Evolutionary conservation across 1,140 invertebrate species (phyloP).

Genomic region (Aphaenogaster floridana): DNA sequence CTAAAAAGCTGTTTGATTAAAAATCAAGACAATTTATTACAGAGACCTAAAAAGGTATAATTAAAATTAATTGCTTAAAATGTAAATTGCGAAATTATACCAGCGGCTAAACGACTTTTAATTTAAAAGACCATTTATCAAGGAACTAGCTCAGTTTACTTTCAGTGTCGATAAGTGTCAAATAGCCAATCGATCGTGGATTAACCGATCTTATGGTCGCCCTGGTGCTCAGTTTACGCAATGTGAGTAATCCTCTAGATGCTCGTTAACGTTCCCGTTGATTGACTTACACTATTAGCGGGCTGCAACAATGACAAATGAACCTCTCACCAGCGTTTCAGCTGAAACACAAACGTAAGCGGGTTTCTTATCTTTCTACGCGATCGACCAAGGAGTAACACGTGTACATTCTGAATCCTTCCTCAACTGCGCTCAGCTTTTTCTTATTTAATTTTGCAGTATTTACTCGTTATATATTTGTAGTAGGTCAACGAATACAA

Average conservation of each 20-base stretch:
- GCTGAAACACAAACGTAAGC: constrained; percentile 2
- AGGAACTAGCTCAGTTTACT: background rate
- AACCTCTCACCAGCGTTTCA: background rate
- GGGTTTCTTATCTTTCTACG: background rate
- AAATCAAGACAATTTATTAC: background rate
- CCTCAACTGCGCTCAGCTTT: background rate
- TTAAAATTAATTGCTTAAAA: background rate
- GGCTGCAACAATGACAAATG: constrained; percentile 52
- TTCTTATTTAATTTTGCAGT: background rate
- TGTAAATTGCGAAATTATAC: background rate
- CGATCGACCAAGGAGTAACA: background rate
- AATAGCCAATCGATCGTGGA: constrained; percentile 53
- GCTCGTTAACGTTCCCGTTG: constrained; percentile 60
- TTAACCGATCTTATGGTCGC: constrained; percentile 54
- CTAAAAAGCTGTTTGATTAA: background rate
- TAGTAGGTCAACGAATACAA: constrained; percentile 44
- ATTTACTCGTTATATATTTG: background rate
- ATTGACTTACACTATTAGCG: constrained; percentile 57
- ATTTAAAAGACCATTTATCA: background rate
- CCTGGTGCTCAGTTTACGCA: constrained; percentile 15
- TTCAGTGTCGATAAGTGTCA: constrained; percentile 24
- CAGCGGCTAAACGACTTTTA: background rate
- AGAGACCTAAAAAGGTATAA: background rate
- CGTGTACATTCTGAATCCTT: constrained; percentile 14
- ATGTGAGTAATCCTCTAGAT: constrained; percentile 34